phyloP scores from a whole-genome alignment of 1,140 invertebrate species.

The Drosophila virilis region DNA sequence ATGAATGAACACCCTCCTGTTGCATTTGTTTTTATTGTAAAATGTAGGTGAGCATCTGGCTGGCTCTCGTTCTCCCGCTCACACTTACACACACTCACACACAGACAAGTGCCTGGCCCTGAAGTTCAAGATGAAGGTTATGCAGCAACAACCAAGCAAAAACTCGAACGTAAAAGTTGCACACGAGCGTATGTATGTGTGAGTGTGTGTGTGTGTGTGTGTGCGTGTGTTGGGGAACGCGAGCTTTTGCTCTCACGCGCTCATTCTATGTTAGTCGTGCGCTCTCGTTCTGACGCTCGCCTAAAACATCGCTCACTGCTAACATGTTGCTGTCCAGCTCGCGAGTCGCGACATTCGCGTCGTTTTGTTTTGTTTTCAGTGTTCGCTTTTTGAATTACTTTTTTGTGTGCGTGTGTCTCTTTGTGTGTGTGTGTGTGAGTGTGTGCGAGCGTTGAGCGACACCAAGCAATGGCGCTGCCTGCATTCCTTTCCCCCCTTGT shows the following conservation, averaged over 20 bases:
- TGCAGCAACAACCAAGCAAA: slow-evolving; percentile 29
- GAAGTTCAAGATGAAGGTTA: slow-evolving; percentile 83
- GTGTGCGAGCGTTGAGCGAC: no score
- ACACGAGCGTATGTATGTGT: background rate
- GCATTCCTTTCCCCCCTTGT: background rate
- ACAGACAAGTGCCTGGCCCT: slow-evolving; percentile 36
- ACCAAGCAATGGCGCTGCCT: slow-evolving; percentile 17
- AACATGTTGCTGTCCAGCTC: slow-evolving; percentile 65
- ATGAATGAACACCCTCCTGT: slow-evolving; percentile 82
- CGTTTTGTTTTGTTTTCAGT: slow-evolving; percentile 70
- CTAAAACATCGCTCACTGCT: slow-evolving; percentile 38
- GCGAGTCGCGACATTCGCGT: slow-evolving; percentile 34
- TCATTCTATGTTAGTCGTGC: background rate
- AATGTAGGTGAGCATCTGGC: slow-evolving; percentile 30
- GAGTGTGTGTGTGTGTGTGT: no score
- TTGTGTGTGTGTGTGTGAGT: background rate
- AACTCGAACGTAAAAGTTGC: slow-evolving; percentile 57
- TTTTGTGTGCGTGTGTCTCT: background rate
- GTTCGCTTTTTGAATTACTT: slow-evolving; percentile 7
- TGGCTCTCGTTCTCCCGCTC: slow-evolving; percentile 14
- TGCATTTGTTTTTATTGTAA: slow-evolving; percentile 78
- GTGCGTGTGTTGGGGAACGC: background rate
- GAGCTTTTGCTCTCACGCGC: slow-evolving; percentile 21
- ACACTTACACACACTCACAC: background rate
- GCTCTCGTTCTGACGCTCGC: slow-evolving; percentile 1